Percentiles rank a stretch among this genome's conserved stretches.
Evolutionary conservation across 2,113 vertebrate species (phyloP).

Genomic region (Oriolus oriolus): DNA sequence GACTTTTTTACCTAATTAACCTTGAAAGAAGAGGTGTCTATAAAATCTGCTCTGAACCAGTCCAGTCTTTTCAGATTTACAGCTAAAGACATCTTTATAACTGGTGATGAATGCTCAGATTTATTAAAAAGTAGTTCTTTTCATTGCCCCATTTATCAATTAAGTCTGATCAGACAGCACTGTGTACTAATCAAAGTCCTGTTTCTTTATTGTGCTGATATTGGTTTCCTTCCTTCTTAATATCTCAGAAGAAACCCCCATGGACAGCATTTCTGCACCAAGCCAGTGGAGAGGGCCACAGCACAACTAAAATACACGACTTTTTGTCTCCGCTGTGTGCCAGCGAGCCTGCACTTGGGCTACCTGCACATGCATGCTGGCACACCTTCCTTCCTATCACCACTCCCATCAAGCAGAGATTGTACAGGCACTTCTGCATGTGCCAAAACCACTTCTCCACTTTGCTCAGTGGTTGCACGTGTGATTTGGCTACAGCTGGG

Average conservation of each 20-base stretch:
- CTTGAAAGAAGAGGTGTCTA: background rate
- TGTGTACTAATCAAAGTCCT: background rate
- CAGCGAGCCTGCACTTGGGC: background rate
- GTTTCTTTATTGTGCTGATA: background rate
- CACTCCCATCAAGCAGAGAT: background rate
- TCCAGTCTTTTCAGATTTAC: background rate
- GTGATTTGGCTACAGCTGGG: background rate
- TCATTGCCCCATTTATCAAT: background rate
- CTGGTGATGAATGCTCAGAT: background rate
- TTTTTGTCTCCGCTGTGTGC: background rate
- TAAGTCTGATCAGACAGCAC: background rate
- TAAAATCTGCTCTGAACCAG: background rate
- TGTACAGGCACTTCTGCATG: background rate
- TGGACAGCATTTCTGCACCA: background rate
- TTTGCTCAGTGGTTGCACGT: rapidly evolving
- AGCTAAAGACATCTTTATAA: background rate
- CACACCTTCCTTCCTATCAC: background rate
- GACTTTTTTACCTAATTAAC: background rate
- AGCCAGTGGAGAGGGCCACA: background rate
- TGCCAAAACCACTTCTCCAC: background rate
- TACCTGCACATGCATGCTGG: background rate
- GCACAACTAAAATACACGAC: background rate
- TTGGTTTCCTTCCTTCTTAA: background rate
- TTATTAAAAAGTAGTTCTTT: background rate
- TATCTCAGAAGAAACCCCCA: background rate